Evolutionary conservation across 2,888 invertebrate species (phyloP).

Genomic region (Cephalotes varians): DNA sequence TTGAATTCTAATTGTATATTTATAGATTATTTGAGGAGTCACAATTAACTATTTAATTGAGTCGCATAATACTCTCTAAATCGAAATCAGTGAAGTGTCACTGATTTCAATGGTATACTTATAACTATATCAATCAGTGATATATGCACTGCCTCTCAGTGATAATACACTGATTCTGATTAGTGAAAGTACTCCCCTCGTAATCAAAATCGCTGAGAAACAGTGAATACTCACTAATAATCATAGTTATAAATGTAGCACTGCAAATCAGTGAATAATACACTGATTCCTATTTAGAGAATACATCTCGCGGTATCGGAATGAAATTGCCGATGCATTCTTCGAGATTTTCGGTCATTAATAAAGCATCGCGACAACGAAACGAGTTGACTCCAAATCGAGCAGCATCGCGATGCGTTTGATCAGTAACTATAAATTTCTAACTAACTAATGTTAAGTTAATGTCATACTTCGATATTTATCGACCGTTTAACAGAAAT

Average conservation of each 20-base stretch:
- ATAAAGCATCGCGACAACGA: neutral
- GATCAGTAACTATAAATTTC: neutral
- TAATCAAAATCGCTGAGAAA: too few relatives aligned
- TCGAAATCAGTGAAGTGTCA: too few relatives aligned
- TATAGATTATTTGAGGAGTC: neutral
- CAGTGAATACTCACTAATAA: too few relatives aligned
- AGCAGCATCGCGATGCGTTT: neutral
- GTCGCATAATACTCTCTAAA: neutral
- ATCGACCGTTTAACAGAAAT: conserved; percentile 1
- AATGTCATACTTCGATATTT: conserved; percentile 1
- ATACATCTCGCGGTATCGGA: neutral
- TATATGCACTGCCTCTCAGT: too few relatives aligned
- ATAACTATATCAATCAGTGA: too few relatives aligned
- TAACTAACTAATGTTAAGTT: conserved; percentile 11
- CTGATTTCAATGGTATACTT: too few relatives aligned
- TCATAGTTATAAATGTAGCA: too few relatives aligned
- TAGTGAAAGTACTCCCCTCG: too few relatives aligned
- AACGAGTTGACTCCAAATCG: neutral
- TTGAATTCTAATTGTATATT: neutral
- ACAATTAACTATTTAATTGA: conserved; percentile 11
- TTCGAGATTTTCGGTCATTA: neutral
- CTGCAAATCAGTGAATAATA: too few relatives aligned
- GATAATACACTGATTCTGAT: too few relatives aligned
- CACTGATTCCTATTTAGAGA: too few relatives aligned
- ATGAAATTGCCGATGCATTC: neutral